A percentile compares a stretch with the other conserved stretches of the same genome.
Conservation (phyloP, 2,113 vertebrate genomes). For the Pachycephala philippinensis region DNA sequence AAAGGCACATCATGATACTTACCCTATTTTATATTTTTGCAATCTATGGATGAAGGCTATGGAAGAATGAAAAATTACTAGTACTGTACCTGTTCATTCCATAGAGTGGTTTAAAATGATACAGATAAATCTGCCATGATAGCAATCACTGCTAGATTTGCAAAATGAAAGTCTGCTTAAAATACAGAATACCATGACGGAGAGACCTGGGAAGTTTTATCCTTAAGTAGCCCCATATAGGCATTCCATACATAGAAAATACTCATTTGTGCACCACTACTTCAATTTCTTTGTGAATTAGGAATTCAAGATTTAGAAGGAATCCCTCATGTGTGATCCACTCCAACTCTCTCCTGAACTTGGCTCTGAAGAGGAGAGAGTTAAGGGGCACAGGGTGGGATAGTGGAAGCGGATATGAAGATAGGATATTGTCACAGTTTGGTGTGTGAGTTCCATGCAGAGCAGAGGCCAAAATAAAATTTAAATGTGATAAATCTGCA, state of each 20-base stretch:
- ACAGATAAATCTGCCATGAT: not conserved
- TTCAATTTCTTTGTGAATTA: conserved; percentile 35
- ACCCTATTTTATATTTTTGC: not conserved
- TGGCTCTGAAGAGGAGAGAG: not conserved
- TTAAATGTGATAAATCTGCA: not conserved
- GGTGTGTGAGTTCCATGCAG: conserved; percentile 2
- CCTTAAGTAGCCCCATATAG: fast-evolving
- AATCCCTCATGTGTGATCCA: not conserved
- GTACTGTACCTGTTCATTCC: not conserved
- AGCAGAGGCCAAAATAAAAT: not conserved
- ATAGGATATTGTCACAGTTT: not conserved
- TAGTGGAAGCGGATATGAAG: not conserved
- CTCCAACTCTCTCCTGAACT: not conserved
- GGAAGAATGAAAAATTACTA: not conserved
- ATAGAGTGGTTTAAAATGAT: not conserved
- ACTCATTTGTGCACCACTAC: conserved; percentile 4
- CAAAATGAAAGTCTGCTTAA: not conserved
- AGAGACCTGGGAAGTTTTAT: not conserved
- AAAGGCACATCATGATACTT: not conserved
- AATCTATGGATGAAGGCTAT: not conserved
- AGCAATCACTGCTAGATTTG: not conserved
- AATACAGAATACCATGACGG: not conserved
- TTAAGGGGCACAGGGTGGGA: not conserved
- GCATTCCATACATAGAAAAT: not conserved
- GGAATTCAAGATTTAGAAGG: not conserved